Conservation (phyloP, 2,797 vertebrate species). For the Loriculus beryllinus region DNA sequence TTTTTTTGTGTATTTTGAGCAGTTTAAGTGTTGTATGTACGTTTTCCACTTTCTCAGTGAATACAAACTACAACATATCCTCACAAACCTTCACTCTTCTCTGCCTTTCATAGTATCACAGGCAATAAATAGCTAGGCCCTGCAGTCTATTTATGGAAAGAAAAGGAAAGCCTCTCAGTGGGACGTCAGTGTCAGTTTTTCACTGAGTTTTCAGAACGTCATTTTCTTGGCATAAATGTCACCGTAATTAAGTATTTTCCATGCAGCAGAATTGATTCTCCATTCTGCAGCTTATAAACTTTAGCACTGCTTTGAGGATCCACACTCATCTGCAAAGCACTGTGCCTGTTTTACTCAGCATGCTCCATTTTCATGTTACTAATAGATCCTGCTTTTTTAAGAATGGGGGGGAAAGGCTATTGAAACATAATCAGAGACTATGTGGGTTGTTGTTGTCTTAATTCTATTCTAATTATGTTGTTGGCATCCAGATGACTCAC, state of each 20-base stretch:
- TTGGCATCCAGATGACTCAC: not conserved
- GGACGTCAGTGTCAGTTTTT: constrained; percentile 61
- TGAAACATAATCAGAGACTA: constrained; percentile 38
- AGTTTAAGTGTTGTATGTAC: not conserved
- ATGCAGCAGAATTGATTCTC: constrained; percentile 62
- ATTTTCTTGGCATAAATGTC: constrained; percentile 63
- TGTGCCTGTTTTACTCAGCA: not conserved
- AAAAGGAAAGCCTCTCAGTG: constrained; percentile 19
- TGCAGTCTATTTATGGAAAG: constrained; percentile 46
- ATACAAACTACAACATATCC: not conserved
- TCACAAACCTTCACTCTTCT: not conserved
- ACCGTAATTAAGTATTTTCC: constrained; percentile 61
- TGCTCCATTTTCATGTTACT: constrained; percentile 29
- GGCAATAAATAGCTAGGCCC: constrained; percentile 31
- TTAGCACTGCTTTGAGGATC: constrained; percentile 38
- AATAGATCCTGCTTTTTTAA: constrained; percentile 20
- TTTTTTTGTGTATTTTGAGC: constrained; percentile 1
- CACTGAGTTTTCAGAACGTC: constrained; percentile 54
- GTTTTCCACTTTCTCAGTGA: constrained; percentile 22
- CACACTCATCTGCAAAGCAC: constrained; percentile 35
- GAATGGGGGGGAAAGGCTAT: not conserved
- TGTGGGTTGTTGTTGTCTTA: constrained; percentile 33
- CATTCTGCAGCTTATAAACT: constrained; percentile 65
- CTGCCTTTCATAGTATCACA: constrained; percentile 40
- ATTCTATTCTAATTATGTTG: constrained; percentile 45